Evolutionary conservation across 1,140 invertebrate genomes (phyloP), one percentile per base, ranked within the genome.

Genomic region (Drosophila parabipectinata): DNA sequence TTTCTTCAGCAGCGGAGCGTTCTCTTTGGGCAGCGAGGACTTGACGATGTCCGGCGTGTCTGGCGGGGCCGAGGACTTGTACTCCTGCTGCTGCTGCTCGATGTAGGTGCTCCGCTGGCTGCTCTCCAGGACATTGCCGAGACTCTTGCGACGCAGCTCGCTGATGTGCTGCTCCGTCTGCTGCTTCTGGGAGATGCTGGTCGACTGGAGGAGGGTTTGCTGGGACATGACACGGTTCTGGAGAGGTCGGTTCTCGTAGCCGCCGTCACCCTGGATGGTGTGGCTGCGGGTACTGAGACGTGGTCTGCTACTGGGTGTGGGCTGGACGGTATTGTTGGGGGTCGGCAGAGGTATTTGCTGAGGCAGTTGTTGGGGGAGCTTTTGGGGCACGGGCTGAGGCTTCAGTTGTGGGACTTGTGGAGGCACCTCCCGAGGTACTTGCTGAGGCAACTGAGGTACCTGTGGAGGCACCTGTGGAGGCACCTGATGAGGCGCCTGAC

Each of bases 41-140:
- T 91, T 91, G 0, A 91, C 90, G 24, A 91, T 91, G 8, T 91
- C 90, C 1, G 90, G 90, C 4, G 90, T 91, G 34, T 91, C 88
- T 0, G 72, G 18, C 0, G 90, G 90, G 4, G 90, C 90, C 0
- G 90, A 91, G 0, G 90, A 90, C 44, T 91, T 91, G 52, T 91
- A 91, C 18, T 84, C 68, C 12, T 83, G 67, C 1, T 69, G 59
- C 50, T 32, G 32, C 32, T 82, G 77, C 15, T 78, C 74, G 21
- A 67, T 72, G 51, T 85, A 76, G 5, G 58, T 24, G 6, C 48
- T 57, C 1, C 51, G 52, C 28, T 79, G 76, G 18, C 21, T 77
- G 69, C 18, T 73, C 30, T 87, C 82, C 30, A 81, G 34, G 8
- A 76, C 77, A 55, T 85, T 89, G 53, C 90, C 85, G 8, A 91